Evolutionary conservation across 2,797 vertebrate species (phyloP).

Genomic region (Loriculus beryllinus): DNA sequence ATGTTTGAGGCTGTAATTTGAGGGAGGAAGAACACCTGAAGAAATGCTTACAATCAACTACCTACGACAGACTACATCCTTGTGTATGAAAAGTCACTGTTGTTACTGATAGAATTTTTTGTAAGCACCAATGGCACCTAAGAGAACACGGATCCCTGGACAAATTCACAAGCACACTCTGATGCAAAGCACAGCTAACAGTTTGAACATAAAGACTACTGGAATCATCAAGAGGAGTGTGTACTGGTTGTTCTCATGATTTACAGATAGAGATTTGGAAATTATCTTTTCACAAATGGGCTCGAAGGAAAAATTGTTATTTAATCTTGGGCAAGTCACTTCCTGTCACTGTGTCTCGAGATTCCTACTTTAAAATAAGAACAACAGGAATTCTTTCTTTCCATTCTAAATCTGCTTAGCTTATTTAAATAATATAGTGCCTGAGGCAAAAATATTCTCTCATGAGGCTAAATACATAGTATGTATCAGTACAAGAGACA

Average conservation of each 20-base stretch:
- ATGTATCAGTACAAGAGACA: neutral
- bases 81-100: neutral
- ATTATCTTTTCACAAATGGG: neutral
- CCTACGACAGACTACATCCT: neutral
- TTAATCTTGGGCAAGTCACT: neutral
- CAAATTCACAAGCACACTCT: neutral
- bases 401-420: neutral
- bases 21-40: neutral
- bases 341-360: neutral
- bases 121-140: neutral
- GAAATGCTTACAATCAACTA: neutral
- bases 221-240: neutral
- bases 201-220: neutral
- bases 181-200: neutral
- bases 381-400: neutral
- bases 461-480: neutral
- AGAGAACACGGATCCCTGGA: neutral
- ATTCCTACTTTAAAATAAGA: neutral
- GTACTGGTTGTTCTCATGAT: neutral
- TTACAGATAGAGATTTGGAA: neutral
- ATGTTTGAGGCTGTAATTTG: neutral
- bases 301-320: neutral
- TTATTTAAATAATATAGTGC: constrained; percentile 30
- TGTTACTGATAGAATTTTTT: neutral
- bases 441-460: neutral